Base-by-base conservation (phyloP, 2,888 invertebrate genomes). In the Allacma fusca region DNA sequence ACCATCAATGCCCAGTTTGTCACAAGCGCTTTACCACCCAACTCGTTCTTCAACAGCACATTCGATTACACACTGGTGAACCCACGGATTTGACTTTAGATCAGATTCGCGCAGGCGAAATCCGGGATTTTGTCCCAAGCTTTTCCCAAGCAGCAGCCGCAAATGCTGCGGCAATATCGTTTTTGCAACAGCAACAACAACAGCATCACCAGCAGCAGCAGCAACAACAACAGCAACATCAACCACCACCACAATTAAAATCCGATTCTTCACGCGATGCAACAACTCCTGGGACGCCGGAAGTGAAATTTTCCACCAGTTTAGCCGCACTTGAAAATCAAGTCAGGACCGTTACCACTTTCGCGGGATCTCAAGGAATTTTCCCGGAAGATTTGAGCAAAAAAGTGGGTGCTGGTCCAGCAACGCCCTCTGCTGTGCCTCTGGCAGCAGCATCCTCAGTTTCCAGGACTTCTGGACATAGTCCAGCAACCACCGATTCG, bases 11-110 rank as follows among this genome's bases (percentile, higher is more conserved):
- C 83, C 85, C 85, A 24, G 85, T 85, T 24, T 89, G 89, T 83
- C 88, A 78, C 75, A 78, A 78, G 44, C 19, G 75, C 64, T 78
- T 75, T 43, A 75, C 78, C 13, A 78, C 70, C 26, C 68, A 68
- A 21, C 43, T 75, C 4, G 78, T 96, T 78, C 90, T 98, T 80
- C 97, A 97, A 88, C 97, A 97, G 87, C 98, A 98, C 88, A 95
- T 98, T 86, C 91, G 95, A 80, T 90, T 95, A 85, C 97, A 97
- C 86, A 96, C 92, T 0, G 81, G 94, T 74, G 95, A 95, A 85
- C 94, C 95, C 26, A 93, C 92, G 74, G 94, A 93, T 87, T 89
- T 93, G 85, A 92, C 93, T 74, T 93, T 92, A 59, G 94, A 95
- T 86, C 95, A 94, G 87, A 93, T 93, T 79, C 93, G 93, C 86